Evolutionary conservation across 2,888 invertebrate species (phyloP).

Genomic region (Callimorpha dominula): DNA sequence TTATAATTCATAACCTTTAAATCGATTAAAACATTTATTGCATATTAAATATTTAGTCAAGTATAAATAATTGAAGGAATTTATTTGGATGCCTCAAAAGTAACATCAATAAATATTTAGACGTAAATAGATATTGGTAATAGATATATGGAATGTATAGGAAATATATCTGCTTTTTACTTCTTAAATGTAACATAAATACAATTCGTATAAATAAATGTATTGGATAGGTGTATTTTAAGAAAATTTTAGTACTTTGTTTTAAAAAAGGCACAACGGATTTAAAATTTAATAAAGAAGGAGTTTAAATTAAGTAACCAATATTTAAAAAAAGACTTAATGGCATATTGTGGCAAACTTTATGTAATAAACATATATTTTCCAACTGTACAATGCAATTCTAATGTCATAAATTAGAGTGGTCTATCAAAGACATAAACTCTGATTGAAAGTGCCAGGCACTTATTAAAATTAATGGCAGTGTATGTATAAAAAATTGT

Average conservation of each 20-base stretch:
- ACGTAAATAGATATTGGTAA: constrained; percentile 47
- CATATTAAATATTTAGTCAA: constrained; percentile 36
- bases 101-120: constrained; percentile 51
- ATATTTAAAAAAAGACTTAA: neutral
- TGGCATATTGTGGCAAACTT: neutral
- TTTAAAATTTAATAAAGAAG: constrained; percentile 48
- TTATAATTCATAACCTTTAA: constrained; percentile 25
- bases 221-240: constrained; percentile 33
- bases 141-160: constrained; percentile 56
- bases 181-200: constrained; percentile 41
- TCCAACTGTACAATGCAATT: neutral
- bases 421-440: neutral
- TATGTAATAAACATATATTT: neutral
- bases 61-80: constrained; percentile 31
- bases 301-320: constrained; percentile 14
- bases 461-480: constrained; percentile 47
- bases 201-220: constrained; percentile 41
- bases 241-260: constrained; percentile 56
- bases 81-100: constrained; percentile 30
- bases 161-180: constrained; percentile 20
- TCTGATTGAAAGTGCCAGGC: neutral
- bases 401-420: neutral
- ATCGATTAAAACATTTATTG: constrained; percentile 21
- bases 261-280: constrained; percentile 74
- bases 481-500: constrained; percentile 39